Evolutionary conservation across 2,888 invertebrate genomes (phyloP).

Genomic region (Gastrophysa polygoni): DNA sequence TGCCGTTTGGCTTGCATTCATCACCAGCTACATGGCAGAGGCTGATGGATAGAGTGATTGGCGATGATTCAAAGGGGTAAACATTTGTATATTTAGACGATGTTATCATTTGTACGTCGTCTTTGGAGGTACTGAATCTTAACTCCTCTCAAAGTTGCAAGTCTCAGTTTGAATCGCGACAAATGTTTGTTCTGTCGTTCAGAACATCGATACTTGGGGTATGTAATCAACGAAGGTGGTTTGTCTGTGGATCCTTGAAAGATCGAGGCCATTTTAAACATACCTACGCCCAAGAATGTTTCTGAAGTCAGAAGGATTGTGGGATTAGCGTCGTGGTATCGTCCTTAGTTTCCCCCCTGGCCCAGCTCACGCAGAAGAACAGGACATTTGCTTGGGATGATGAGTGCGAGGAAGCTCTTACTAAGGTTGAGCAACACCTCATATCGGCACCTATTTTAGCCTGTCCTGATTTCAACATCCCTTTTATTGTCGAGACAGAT

Average conservation of each 20-base stretch:
- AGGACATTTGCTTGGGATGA: slow-evolving; percentile 25
- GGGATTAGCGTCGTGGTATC: slow-evolving; percentile 36
- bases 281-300: not conserved
- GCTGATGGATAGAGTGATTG: slow-evolving; percentile 36
- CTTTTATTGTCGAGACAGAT: slow-evolving; percentile 37
- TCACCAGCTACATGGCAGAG: slow-evolving; percentile 42
- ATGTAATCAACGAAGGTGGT: slow-evolving; percentile 12
- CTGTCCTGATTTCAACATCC: slow-evolving; percentile 28
- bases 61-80: slow-evolving; percentile 34
- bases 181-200: slow-evolving; percentile 16
- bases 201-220: slow-evolving; percentile 14
- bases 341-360: slow-evolving; percentile 23
- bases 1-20: slow-evolving; percentile 40
- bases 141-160: slow-evolving; percentile 31
- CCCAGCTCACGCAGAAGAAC: slow-evolving; percentile 28
- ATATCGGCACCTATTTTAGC: slow-evolving; percentile 29
- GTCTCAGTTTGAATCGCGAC: slow-evolving; percentile 32
- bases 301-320: slow-evolving; percentile 11
- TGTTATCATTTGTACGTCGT: slow-evolving; percentile 33
- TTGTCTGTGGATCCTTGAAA: slow-evolving; percentile 15
- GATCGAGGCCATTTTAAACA: slow-evolving; percentile 9
- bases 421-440: slow-evolving; percentile 20
- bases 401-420: slow-evolving; percentile 21
- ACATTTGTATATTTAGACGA: slow-evolving; percentile 41
- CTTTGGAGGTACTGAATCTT: slow-evolving; percentile 37